Evolutionary conservation across 2,113 vertebrate genomes (phyloP).

Genomic region (Centropristis striata): DNA sequence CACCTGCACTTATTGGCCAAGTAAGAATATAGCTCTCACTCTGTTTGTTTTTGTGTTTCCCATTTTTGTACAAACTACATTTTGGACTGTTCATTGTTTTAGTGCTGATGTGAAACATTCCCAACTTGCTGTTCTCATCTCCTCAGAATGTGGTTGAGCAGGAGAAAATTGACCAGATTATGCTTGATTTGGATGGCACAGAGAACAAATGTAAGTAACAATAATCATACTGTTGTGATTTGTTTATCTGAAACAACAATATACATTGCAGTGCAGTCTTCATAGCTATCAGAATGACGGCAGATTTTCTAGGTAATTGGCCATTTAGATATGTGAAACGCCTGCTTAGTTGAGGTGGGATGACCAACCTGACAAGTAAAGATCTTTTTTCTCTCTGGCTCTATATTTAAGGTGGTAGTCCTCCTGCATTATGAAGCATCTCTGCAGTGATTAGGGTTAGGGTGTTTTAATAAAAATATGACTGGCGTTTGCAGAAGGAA

Average conservation of each 20-base stretch:
- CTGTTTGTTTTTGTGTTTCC: neutral
- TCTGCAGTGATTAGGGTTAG: no score
- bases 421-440: neutral
- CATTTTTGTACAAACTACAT: neutral
- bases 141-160: constrained; percentile 92
- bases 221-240: neutral
- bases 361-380: neutral
- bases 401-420: neutral
- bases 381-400: neutral
- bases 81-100: neutral
- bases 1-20: constrained; percentile 92
- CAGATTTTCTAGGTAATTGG: no score
- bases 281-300: neutral
- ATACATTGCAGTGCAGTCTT: neutral
- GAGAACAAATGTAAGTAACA: constrained; percentile 95
- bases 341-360: neutral
- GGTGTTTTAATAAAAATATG: neutral
- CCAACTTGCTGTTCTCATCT: neutral
- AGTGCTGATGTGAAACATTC: neutral
- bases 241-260: neutral
- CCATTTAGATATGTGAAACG: no score
- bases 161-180: constrained; percentile 94
- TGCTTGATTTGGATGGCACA: constrained; percentile 96
- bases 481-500: neutral
- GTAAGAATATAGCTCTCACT: constrained; percentile 83